Conservation (phyloP, 2,797 vertebrate species). For the Gobionotothen gibberifrons region DNA sequence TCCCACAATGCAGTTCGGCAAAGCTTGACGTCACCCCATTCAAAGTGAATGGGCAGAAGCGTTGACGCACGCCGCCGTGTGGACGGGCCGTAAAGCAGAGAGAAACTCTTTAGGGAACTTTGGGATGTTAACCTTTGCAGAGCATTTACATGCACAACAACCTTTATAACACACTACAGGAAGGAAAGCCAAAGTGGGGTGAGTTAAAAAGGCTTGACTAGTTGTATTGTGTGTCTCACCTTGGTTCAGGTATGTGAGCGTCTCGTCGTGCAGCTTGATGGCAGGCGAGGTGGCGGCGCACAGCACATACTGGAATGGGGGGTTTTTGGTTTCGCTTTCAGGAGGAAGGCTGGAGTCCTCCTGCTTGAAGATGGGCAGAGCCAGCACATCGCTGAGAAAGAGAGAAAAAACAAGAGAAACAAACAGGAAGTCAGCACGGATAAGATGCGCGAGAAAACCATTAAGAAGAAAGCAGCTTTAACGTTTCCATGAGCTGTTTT, state of each 20-base stretch:
- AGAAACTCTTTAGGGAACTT: too few relatives aligned
- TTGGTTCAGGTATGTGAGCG: slow-evolving; percentile 98
- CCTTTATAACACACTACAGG: not conserved
- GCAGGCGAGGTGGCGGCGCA: slow-evolving; percentile 96
- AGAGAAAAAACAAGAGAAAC: slow-evolving; percentile 15
- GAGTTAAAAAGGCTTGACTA: not conserved
- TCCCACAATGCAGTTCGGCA: too few relatives aligned
- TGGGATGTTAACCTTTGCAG: too few relatives aligned
- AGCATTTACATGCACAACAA: too few relatives aligned
- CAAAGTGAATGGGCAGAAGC: too few relatives aligned
- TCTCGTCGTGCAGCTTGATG: slow-evolving; percentile 95
- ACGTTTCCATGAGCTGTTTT: not conserved
- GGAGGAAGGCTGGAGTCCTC: slow-evolving; percentile 93
- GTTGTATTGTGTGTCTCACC: slow-evolving; percentile 74
- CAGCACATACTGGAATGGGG: slow-evolving; percentile 97
- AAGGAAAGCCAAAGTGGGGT: too few relatives aligned
- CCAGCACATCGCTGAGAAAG: slow-evolving; percentile 92
- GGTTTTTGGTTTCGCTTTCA: slow-evolving; percentile 92
- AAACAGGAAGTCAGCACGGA: slow-evolving; percentile 15
- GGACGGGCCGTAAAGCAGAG: too few relatives aligned
- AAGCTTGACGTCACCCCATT: too few relatives aligned
- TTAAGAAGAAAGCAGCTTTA: not conserved
- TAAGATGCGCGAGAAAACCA: not conserved
- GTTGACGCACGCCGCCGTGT: too few relatives aligned
- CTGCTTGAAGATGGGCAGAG: slow-evolving; percentile 98